These are phyloP conservation scores for Galemys pyrenaicus DNA, from an alignment of 2,113 vertebrate genomes.

Conservation along the genomic window DNA sequence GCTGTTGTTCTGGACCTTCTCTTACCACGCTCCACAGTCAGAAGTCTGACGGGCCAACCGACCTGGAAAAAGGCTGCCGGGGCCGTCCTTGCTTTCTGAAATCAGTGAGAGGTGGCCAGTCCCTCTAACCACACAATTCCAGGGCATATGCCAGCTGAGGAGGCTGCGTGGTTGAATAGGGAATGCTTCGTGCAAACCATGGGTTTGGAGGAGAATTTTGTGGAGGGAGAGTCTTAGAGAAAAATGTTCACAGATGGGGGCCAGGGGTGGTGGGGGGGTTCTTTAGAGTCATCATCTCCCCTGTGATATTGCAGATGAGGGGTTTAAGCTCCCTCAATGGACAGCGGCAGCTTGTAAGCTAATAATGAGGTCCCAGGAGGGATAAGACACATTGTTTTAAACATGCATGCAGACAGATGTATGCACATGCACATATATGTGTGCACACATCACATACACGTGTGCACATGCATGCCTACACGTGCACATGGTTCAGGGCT, in stretches of 20 bases:
- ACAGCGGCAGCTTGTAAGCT: background rate
- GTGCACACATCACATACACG: background rate
- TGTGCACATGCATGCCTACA: too few relatives aligned
- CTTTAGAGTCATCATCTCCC: background rate
- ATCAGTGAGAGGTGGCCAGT: background rate
- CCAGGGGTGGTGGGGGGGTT: fast-evolving
- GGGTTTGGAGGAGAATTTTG: constrained; percentile 29
- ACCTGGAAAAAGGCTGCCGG: background rate
- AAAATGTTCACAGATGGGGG: background rate
- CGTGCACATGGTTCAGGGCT: too few relatives aligned
- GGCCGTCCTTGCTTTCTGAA: constrained; percentile 27
- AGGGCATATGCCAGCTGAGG: background rate
- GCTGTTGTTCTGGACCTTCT: background rate
- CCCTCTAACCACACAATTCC: background rate
- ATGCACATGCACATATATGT: background rate
- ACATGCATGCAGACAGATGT: too few relatives aligned
- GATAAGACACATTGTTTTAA: background rate
- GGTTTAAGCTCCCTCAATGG: background rate
- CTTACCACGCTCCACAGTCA: fast-evolving
- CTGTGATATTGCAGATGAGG: fast-evolving
- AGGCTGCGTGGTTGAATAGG: background rate
- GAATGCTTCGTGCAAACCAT: background rate
- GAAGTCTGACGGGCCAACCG: background rate
- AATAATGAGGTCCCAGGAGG: background rate
- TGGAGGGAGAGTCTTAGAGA: background rate